Base-by-base conservation (phyloP, 1,140 invertebrate species). In the Chymomyza costata region DNA sequence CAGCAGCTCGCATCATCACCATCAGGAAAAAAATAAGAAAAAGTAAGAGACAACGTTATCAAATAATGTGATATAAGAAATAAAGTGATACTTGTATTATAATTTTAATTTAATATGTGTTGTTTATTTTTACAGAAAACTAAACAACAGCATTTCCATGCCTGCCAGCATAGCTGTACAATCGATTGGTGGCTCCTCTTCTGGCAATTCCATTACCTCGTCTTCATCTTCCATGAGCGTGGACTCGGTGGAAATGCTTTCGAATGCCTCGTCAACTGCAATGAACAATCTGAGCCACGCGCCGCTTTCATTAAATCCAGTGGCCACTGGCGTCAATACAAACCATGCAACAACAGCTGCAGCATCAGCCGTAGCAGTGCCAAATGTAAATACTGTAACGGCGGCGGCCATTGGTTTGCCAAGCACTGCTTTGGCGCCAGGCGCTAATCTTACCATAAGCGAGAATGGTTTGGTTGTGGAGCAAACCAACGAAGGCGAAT, bases 401-500 rank as follows among this genome's bases (percentile, higher is more conserved):
- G 18, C 66, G 1, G 2, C 59, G 0, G n/a, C 35, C 6, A 50
- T 65, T 32, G 54, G 62, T n/a, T 2, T 68, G 11, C 45, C 65
- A 0, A 53, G 15, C 31, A 11, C 48, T 2, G 18, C 68, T 2
- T 11, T 73, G 2, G 48, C 47, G 1, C 65, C 82, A 0, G 63
- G 55, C 3, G 21, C 67, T 2, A 70, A 69, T 39, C 38, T 83
- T 3, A 65, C 61, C 1, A 61, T 85, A 7, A 65, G 57, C 40
- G 83, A 85, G 34, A 73, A 61, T 35, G 81, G 84, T 0, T 49
- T 86, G 37, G 80, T 85, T 28, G 86, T 87, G 3, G 88, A 89
- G 38, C 88, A 88, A 56, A 86, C 88, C 3, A 82, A 87, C 43
- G 89, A 89, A 15, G 88, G 88, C 32, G 93, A 95, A 65, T 95